Evolutionary conservation across 2,113 vertebrate genomes (phyloP), one percentile per base, ranked within the genome.

Genomic region (Anarrhichthys ocellatus): DNA sequence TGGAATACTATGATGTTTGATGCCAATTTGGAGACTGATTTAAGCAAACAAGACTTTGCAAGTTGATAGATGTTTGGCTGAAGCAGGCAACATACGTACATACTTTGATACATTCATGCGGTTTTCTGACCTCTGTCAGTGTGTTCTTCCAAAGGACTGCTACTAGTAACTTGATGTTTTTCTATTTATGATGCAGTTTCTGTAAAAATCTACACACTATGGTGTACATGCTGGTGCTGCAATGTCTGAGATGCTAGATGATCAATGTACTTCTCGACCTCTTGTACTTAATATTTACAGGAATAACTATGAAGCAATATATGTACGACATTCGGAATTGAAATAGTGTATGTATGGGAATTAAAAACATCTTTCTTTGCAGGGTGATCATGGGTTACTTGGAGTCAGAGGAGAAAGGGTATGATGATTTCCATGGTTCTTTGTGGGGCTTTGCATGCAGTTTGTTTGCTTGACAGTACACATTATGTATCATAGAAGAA

Each of bases 331-430:
- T 5, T 9, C 68, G 18, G 15, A 67, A n/a, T 7, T 34, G 5
- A 83, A 79, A 71, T 54, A 36, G 24, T 78, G 0, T 10, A 1
- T 13, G 1, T 68, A 42, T 4, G 13, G 20, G 50, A 64, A 69
- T 29, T 80, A 56, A 76, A 78, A 46, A 36, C 1, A 1, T 15
- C 3, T 86, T 81, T 83, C 9, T 89, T 84, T 91, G 70, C 91
- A 98, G 97, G 97, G 97, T 15, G 95, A 96, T 29, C 92, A 76
- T 2, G 97, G 97, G 5, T 44, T 94, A 79, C 67, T 87, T 81
- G 97, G 97, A 84, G 62, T 93, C 76, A 96, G 93, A 87, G 97
- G 97, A 91, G 97, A 97, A 66, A 94, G 95, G 89, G 97, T 98
- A 95, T 89, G 94, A 65, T 38, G n/a, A 15, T 56, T 82, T 67